Base-by-base conservation (phyloP, 2,888 invertebrate species). In the Baronia brevicornis region DNA sequence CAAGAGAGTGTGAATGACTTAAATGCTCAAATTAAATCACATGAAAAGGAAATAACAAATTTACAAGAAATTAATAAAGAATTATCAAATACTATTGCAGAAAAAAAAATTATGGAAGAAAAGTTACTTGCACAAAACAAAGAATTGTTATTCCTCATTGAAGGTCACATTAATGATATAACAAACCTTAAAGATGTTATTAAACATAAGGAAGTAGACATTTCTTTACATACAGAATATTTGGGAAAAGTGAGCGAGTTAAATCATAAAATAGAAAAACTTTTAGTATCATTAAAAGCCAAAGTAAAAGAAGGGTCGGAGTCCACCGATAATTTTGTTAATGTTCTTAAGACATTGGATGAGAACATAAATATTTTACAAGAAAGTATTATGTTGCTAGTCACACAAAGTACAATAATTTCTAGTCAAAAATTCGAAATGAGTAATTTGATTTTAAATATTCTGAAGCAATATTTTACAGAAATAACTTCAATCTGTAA, bases 321-420 rank as follows among this genome's bases (percentile, higher is more conserved):
- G 25, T 33, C 56, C 13, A 46, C 61, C 17, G 60, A 63, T 7
- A 57, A 57, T 45, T 53, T 63, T 41, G 51, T 54, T 8, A 44
- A 46, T 18, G 43, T 60, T 19, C 60, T 67, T 26, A 54, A 46
- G 8, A 34, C 40, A 3, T 38, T 75, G 25, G 46, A 46, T 41
- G 48, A 53, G 17, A 58, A 46, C 24, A 47, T 77, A 21, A 44
- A 43, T 38, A 36, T 23, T n/a, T 54, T 75, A 41, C 61, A 72
- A 43, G 38, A 22, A 6, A 46, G 52, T 27, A 51, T 60, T 3
- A 41, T 28, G 18, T 44, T 54, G 29, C 42, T 57, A 15, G 28
- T 65, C 2, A 36, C 45, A 23, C 46, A 68, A 46, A 70, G 59
- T 44, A 47, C 60, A 25, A 10, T 14, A 10, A 13, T 32, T 29